phyloP scores from a whole-genome alignment of 2,888 invertebrate species.

The Eudemis profundana region DNA sequence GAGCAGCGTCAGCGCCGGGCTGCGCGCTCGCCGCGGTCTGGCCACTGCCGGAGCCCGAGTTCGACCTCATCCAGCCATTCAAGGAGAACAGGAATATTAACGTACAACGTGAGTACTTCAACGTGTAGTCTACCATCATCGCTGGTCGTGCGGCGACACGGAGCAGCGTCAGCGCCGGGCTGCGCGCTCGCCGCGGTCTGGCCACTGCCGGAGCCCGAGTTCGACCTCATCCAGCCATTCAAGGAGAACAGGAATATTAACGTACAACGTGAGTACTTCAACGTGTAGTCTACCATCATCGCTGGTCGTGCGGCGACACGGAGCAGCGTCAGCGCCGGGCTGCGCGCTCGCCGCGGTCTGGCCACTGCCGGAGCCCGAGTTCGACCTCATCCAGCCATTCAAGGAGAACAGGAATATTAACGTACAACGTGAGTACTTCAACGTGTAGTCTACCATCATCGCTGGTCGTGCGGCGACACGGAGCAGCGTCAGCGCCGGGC shows the following conservation, averaged over 20 bases:
- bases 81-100: conserved; percentile 55
- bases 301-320: conserved; percentile 94
- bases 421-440: conserved; percentile 57
- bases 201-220: conserved; percentile 71
- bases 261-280: conserved; percentile 57
- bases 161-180: conserved; percentile 89
- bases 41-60: conserved; percentile 71
- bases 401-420: conserved; percentile 55
- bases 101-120: conserved; percentile 57
- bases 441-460: background rate
- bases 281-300: background rate
- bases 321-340: conserved; percentile 89
- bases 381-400: conserved; percentile 59
- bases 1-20: conserved; percentile 89
- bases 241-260: conserved; percentile 55
- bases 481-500: conserved; percentile 89
- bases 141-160: conserved; percentile 94
- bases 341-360: conserved; percentile 89
- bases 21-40: conserved; percentile 89
- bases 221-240: conserved; percentile 59
- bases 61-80: conserved; percentile 59
- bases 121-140: background rate
- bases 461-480: conserved; percentile 94
- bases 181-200: conserved; percentile 89
- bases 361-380: conserved; percentile 71